Conservation (phyloP, 2,797 vertebrate species). For the Zenarchopterus dispar region DNA sequence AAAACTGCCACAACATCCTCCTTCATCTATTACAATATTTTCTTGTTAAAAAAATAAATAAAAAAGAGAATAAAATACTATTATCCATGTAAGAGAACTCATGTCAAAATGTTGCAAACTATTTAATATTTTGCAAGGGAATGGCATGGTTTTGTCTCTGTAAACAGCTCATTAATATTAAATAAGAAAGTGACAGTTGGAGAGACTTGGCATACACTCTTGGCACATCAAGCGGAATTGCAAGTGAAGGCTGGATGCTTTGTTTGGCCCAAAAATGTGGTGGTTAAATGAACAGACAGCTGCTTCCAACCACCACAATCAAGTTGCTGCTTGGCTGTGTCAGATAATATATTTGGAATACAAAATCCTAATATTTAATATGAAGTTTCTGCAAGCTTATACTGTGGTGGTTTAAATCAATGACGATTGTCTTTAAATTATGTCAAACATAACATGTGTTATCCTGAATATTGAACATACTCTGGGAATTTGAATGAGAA, state of each 20-base stretch:
- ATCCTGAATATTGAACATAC: conserved; percentile 20
- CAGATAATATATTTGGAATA: conserved; percentile 1
- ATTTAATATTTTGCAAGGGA: conserved; percentile 31
- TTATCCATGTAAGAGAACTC: conserved; percentile 30
- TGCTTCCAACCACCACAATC: conserved; percentile 41
- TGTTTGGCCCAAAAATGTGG: conserved; percentile 62
- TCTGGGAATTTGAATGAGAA: conserved; percentile 7
- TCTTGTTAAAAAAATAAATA: conserved; percentile 19
- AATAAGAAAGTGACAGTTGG: conserved; percentile 79
- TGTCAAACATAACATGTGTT: conserved; percentile 1
- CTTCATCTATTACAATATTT: conserved; percentile 33
- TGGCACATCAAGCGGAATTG: conserved; percentile 61
- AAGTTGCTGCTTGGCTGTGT: conserved; percentile 19
- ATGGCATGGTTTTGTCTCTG: conserved; percentile 49
- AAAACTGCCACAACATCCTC: conserved; percentile 47
- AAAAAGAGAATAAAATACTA: neutral
- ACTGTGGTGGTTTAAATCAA: neutral
- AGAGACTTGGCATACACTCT: conserved; percentile 66
- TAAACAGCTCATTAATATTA: conserved; percentile 78
- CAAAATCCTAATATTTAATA: conserved; percentile 9
- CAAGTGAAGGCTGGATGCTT: conserved; percentile 61
- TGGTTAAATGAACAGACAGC: conserved; percentile 60
- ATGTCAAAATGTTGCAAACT: conserved; percentile 24
- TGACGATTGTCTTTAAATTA: neutral
- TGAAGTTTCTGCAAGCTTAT: neutral